Base-by-base conservation (phyloP, 2,797 vertebrate genomes). In the Aplochiton taeniatus region DNA sequence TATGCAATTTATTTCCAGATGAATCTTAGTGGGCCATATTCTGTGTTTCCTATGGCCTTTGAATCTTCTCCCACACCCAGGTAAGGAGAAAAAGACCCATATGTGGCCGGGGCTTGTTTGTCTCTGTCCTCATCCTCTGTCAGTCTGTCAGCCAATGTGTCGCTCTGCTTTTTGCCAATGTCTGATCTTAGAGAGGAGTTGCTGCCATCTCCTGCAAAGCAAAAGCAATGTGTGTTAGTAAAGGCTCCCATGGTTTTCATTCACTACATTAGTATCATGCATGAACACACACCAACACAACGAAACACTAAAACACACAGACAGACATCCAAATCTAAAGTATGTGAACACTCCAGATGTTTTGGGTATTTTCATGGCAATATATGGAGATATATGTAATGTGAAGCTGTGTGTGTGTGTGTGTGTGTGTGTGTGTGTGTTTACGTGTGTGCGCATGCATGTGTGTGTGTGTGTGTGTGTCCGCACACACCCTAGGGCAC, bases 181-280 rank as follows among this genome's bases (percentile, higher is more conserved):
- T 61, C 77, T n/a, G 16, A 4, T 51, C 58, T 70, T 57, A 91
- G 4, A 91, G 83, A 66, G 79, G 10, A 49, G 88, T 87, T 46
- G 0, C 70, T n/a, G 0, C 20, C 42, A 58, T 63, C 8, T 72
- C 81, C 88, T 88, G 81, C 63, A 60, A 77, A 57, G 56, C 63
- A 57, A 41, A 78, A 31, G 51, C 11, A 31, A 13, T 46, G 7
- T 31, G 2, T 31, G 31, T 31, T 31, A 31, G 31, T 2, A 68
- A 49, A 12, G 42, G 46, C 18, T 41, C 46, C 9, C 46, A 48
- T 2, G 46, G 9, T 48, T 3, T 3, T 48, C 46, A 3, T 48
- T 48, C 46, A 48, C 9, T 10, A 48, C 46, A 48, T 11, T 48
- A 48, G 9, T 48, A 10, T 48, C 2, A 14, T 48, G 46, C 6